Base-by-base conservation (phyloP, 1,140 invertebrate species). In the Euglossa dilemma region DNA sequence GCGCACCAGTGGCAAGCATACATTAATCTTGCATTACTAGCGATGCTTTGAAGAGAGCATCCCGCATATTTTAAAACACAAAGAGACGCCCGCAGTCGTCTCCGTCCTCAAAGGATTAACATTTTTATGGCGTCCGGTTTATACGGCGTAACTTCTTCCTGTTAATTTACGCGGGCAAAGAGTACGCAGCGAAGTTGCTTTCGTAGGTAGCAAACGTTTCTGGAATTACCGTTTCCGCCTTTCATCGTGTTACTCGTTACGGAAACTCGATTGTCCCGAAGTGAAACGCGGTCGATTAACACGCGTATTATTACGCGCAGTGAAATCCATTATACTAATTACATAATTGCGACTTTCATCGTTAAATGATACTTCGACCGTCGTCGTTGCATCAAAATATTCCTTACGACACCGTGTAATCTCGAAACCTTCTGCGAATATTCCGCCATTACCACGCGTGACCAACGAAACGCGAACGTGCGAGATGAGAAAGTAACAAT, bases 61-160 rank as follows among this genome's bases (percentile, higher is more conserved):
- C 23, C 25, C 43, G 61, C 72, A 81, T 81, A 81, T 76, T 76
- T 75, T 81, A 76, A 81, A 61, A 75, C 61, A 67, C 43, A 75
- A 81, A 81, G 52, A 54, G 80, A 76, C 23, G n/a, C n/a, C 45
- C 54, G 36, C n/a, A 61, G n/a, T 5, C 36, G 52, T 66, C 71
- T 66, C 57, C 28, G 16, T 3, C 16, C 43, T 52, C 50, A 50
- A 64, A 43, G 59, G 14, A 81, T 75, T 56, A 75, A 81, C 71
- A 66, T 75, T 66, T 81, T 66, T 75, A 57, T 75, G 25, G 25
- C 20, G 23, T 67, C n/a, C 25, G 12, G 70, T n/a, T 57, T 75
- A 57, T 67, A 47, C 63, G 11, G 50, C 50, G 23, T 4, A 67
- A 75, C 56, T 81, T 75, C 23, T 52, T 64, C 25, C 72, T 56